Percentiles rank a stretch among this genome's conserved stretches.
Conservation (phyloP, 2,113 vertebrate genomes). For the Gulo gulo region DNA sequence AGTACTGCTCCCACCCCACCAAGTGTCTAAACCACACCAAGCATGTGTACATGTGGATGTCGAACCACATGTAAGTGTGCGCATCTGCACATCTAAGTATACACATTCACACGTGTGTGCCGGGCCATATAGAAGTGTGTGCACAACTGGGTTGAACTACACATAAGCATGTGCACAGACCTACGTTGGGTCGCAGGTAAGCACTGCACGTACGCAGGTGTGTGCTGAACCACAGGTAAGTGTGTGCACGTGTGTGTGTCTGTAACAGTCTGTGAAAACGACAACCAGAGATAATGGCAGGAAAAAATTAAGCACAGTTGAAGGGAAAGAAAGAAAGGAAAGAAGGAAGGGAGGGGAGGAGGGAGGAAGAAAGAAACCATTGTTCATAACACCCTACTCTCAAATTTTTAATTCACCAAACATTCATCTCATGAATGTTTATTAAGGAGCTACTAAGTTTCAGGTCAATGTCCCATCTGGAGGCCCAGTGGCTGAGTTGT, state of each 20-base stretch:
- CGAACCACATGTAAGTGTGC: neutral
- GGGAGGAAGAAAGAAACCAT: neutral
- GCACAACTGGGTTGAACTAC: rapidly evolving
- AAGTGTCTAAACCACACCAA: neutral
- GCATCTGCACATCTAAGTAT: neutral
- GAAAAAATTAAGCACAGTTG: neutral
- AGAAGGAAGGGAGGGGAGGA: neutral
- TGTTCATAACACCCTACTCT: neutral
- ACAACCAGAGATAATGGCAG: neutral
- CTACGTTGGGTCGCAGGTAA: neutral
- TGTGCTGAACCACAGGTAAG: neutral
- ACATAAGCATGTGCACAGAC: too few relatives aligned
- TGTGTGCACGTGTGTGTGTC: neutral
- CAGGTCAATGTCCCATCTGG: neutral
- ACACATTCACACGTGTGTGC: neutral
- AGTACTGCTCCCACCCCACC: too few relatives aligned
- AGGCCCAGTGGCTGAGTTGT: neutral
- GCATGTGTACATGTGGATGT: neutral
- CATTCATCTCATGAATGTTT: neutral
- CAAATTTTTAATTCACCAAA: neutral
- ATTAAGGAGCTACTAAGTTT: neutral
- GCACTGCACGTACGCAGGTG: rapidly evolving
- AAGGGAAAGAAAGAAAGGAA: neutral
- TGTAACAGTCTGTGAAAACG: neutral
- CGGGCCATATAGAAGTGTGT: neutral